These are phyloP conservation scores for Timema cristinae DNA, from an alignment of 2,888 invertebrate genomes.

Conservation along the genomic window DNA sequence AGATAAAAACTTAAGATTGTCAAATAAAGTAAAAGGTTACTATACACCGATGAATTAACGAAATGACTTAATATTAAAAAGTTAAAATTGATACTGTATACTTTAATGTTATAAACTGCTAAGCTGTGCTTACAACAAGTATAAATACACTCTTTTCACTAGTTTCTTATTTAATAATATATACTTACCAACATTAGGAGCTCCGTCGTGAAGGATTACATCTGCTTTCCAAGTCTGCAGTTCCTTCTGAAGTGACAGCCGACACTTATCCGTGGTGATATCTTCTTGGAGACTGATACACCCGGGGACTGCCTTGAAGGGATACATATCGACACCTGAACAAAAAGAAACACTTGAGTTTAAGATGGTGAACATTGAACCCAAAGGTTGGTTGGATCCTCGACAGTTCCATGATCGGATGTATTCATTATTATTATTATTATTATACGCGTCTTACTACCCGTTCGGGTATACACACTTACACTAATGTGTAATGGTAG, in stretches of 20 bases:
- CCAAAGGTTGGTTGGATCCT: no score
- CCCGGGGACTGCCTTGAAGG: slow-evolving; percentile 86
- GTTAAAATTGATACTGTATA: background rate
- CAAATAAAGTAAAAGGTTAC: no score
- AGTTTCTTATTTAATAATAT: background rate
- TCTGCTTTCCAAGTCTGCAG: slow-evolving; percentile 96
- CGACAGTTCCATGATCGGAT: no score
- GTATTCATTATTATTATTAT: no score
- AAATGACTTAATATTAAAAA: no score
- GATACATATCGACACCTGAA: slow-evolving; percentile 86
- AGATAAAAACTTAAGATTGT: no score
- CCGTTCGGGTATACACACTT: no score
- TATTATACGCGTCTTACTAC: no score
- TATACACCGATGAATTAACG: no score
- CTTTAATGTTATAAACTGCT: background rate
- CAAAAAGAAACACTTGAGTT: slow-evolving; percentile 18
- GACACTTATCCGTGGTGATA: slow-evolving; percentile 95
- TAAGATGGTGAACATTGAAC: no score
- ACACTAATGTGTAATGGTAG: no score
- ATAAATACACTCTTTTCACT: background rate
- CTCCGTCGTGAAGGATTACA: slow-evolving; percentile 94
- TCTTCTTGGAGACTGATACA: slow-evolving; percentile 89
- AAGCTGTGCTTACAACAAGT: no score
- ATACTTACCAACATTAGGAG: slow-evolving; percentile 80
- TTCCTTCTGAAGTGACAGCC: slow-evolving; percentile 72